A percentile compares a stretch with the other conserved stretches of the same genome.
Conservation (phyloP, 2,888 invertebrate genomes). For the Mesorhabditis spiculigera region DNA sequence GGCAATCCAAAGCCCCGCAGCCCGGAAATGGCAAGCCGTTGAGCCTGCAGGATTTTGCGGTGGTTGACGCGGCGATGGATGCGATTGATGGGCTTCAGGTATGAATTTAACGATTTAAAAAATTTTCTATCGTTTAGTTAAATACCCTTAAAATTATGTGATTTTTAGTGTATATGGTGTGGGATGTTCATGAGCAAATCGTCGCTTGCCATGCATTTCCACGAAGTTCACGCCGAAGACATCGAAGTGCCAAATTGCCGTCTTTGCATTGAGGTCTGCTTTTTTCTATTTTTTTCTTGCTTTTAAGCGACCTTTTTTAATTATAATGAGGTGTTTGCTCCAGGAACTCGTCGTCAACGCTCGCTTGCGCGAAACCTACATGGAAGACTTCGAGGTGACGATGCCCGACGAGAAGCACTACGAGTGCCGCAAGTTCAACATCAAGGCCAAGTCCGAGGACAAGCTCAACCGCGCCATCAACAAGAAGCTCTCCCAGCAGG, state of each 20-base stretch:
- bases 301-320: background rate
- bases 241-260: conserved; percentile 57
- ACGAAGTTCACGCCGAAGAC: conserved; percentile 53
- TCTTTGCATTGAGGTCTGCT: conserved; percentile 44
- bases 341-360: conserved; percentile 55
- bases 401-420: conserved; percentile 54
- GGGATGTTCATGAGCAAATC: conserved; percentile 54
- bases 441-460: conserved; percentile 37
- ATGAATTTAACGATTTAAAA: background rate
- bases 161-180: conserved; percentile 30
- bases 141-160: too few species aligned
- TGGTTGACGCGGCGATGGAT: conserved; percentile 41
- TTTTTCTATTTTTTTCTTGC: background rate
- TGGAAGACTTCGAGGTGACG: conserved; percentile 47
- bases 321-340: too few species aligned
- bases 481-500: background rate
- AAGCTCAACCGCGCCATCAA: conserved; percentile 29
- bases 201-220: conserved; percentile 53
- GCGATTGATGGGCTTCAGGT: conserved; percentile 48
- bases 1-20: conserved; percentile 26
- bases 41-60: conserved; percentile 48
- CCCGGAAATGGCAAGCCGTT: conserved; percentile 18
- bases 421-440: conserved; percentile 34
- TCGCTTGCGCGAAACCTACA: conserved; percentile 47
- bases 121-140: too few species aligned